Conservation (phyloP, 1,140 invertebrate species). For the Arion vulgaris region DNA sequence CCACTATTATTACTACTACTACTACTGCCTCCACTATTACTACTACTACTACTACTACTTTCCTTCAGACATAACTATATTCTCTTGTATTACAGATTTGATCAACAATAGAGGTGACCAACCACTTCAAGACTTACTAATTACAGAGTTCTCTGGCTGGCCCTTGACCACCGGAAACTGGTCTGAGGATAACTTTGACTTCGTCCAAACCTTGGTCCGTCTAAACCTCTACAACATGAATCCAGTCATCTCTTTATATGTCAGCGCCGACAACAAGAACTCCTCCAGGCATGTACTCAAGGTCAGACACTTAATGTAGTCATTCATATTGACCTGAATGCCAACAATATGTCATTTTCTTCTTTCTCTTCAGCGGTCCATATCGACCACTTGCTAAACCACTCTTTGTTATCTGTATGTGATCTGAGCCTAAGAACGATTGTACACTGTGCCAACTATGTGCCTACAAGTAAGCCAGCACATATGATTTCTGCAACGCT, state of each 20-base stretch:
- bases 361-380: too few relatives aligned
- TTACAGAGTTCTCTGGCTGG: conserved; percentile 56
- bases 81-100: conserved; percentile 38
- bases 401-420: too few relatives aligned
- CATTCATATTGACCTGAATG: not conserved
- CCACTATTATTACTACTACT: not conserved
- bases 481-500: too few relatives aligned
- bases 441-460: too few relatives aligned
- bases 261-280: conserved; percentile 90
- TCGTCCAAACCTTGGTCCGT: conserved; percentile 80
- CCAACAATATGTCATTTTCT: too few relatives aligned
- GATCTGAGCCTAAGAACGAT: too few relatives aligned
- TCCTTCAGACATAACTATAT: not conserved
- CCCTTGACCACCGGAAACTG: conserved; percentile 47
- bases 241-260: conserved; percentile 80
- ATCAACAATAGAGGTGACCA: conserved; percentile 50
- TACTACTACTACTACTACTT: not conserved
- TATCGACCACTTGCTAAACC: too few relatives aligned
- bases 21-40: not conserved
- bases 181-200: conserved; percentile 72
- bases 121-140: conserved; percentile 46
- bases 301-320: not conserved
- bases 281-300: conserved; percentile 74
- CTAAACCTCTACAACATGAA: conserved; percentile 81
- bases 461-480: too few relatives aligned